A percentile compares a stretch with the other conserved stretches of the same genome.
These are phyloP conservation scores for Thryonomys swinderianus DNA, from an alignment of 2,113 vertebrate genomes.

Conservation along the genomic window DNA sequence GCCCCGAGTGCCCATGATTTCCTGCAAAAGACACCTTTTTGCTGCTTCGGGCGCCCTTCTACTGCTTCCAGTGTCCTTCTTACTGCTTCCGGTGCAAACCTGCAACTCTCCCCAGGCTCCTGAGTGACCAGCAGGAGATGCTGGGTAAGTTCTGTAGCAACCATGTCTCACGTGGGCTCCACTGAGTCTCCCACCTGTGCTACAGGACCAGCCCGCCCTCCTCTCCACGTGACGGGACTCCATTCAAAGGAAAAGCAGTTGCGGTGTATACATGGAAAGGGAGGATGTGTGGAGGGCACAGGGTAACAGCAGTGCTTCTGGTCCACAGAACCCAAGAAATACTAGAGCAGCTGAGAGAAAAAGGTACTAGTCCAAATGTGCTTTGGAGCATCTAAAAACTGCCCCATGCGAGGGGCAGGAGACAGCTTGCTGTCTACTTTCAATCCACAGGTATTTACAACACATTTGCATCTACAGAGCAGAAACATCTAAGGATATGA, in stretches of 20 bases:
- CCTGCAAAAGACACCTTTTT: accelerated
- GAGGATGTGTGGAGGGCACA: neutral
- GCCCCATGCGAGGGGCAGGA: neutral
- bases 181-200: neutral
- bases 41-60: neutral
- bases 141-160: accelerated
- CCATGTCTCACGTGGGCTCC: accelerated
- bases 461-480: neutral
- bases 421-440: neutral
- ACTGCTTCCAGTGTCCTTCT: accelerated
- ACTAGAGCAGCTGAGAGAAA: accelerated
- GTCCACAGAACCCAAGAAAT: neutral
- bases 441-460: neutral
- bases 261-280: neutral
- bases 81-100: neutral
- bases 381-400: accelerated
- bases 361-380: neutral
- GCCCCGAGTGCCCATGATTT: neutral
- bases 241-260: accelerated
- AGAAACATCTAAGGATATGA: neutral
- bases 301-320: no score
- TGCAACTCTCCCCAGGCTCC: neutral
- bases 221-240: no score
- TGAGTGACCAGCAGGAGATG: accelerated
- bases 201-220: neutral